Conservation (phyloP, 2,888 invertebrate species). For the Ornithoptera alexandrae region DNA sequence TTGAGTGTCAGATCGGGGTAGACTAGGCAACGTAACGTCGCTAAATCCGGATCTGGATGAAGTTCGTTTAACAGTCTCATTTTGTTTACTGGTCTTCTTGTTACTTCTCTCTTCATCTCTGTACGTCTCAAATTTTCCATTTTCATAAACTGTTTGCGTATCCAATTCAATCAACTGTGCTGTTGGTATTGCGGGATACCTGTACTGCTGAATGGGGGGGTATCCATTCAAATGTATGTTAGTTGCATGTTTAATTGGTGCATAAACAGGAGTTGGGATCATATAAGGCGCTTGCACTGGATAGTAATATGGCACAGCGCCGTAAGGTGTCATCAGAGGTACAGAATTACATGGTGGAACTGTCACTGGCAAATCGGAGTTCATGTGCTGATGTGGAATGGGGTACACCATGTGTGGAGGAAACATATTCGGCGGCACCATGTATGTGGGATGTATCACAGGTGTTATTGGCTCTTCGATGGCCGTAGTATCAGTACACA, state of each 20-base stretch:
- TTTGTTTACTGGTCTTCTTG: slow-evolving; percentile 47
- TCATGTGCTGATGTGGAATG: slow-evolving; percentile 43
- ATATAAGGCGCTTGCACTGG: slow-evolving; percentile 72
- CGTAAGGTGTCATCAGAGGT: slow-evolving; percentile 64
- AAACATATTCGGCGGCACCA: slow-evolving; percentile 43
- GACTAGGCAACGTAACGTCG: slow-evolving; percentile 64
- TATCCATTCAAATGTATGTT: slow-evolving; percentile 74
- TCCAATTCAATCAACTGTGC: slow-evolving; percentile 85
- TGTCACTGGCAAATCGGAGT: slow-evolving; percentile 48
- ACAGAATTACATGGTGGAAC: slow-evolving; percentile 49
- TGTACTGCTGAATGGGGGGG: slow-evolving; percentile 58
- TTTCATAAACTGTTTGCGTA: slow-evolving; percentile 64
- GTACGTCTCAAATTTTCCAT: slow-evolving; percentile 58
- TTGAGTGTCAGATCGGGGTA: slow-evolving; percentile 73
- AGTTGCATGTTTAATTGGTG: slow-evolving; percentile 69
- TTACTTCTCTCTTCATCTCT: slow-evolving; percentile 54
- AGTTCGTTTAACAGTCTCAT: slow-evolving; percentile 58
- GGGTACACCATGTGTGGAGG: slow-evolving; percentile 57
- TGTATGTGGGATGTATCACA: slow-evolving; percentile 47
- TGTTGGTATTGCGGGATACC: slow-evolving; percentile 77
- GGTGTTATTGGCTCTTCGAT: slow-evolving; percentile 49
- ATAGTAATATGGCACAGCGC: slow-evolving; percentile 66
- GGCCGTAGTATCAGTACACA: slow-evolving; percentile 42
- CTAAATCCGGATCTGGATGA: slow-evolving; percentile 68
- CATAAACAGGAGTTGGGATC: slow-evolving; percentile 70